phyloP scores from a whole-genome alignment of 2,888 invertebrate genomes.

The Caradrina clavipalpis region DNA sequence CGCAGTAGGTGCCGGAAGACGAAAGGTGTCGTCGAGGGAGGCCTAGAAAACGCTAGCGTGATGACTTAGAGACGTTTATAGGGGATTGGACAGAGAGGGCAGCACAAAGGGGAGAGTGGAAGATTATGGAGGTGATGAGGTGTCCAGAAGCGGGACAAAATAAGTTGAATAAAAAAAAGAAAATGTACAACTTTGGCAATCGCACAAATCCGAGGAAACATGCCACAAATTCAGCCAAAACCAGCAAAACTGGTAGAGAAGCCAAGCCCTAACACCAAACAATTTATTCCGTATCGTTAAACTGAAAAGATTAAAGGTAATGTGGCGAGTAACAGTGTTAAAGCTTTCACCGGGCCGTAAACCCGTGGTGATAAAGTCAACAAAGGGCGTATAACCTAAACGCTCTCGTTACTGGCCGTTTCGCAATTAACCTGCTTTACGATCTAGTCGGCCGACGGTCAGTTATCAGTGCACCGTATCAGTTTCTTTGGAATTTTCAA shows the following conservation, averaged over 20 bases:
- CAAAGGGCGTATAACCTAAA: constrained; percentile 67
- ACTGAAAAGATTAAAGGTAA: constrained; percentile 64
- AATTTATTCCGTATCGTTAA: constrained; percentile 56
- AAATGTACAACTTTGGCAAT: neutral
- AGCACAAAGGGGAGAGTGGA: too few relatives aligned
- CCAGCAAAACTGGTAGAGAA: neutral
- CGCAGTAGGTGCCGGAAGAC: too few relatives aligned
- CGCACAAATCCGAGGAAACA: neutral
- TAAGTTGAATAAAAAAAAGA: too few relatives aligned
- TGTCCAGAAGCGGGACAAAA: too few relatives aligned
- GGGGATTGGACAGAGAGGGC: too few relatives aligned
- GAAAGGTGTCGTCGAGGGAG: too few relatives aligned
- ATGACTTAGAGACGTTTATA: too few relatives aligned
- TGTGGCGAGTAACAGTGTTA: constrained; percentile 54
- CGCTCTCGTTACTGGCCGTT: constrained; percentile 58
- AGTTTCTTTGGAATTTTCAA: constrained; percentile 61
- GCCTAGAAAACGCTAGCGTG: too few relatives aligned
- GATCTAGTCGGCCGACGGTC: constrained; percentile 61
- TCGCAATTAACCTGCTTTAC: constrained; percentile 67
- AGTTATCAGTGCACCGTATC: constrained; percentile 66
- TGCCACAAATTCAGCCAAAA: neutral
- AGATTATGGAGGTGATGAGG: too few relatives aligned
- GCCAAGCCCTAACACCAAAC: constrained; percentile 19
- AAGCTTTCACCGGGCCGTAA: constrained; percentile 64
- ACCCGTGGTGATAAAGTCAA: constrained; percentile 65